Conservation (phyloP, 1,140 invertebrate species). For the Thrips palmi region DNA sequence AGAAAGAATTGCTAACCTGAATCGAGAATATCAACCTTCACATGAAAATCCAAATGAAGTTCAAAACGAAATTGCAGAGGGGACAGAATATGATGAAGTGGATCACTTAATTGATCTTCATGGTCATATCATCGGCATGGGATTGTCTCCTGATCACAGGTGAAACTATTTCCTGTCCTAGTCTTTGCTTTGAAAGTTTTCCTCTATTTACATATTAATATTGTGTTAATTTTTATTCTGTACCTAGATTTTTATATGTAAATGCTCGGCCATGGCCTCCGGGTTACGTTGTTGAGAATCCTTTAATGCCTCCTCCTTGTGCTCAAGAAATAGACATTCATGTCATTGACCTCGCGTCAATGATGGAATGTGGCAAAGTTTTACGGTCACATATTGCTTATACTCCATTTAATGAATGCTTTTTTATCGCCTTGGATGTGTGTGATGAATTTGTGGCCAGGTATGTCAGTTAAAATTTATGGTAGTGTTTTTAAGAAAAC, state of each 20-base stretch:
- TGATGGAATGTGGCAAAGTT: constrained; percentile 67
- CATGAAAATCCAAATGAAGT: no score
- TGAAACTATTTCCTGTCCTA: constrained; percentile 18
- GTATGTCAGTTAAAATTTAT: constrained; percentile 24
- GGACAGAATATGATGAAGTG: constrained; percentile 46
- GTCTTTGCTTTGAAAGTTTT: neutral
- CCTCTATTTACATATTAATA: neutral
- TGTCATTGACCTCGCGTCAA: constrained; percentile 63
- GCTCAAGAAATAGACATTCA: constrained; percentile 85
- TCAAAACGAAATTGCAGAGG: no score
- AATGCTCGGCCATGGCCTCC: constrained; percentile 74
- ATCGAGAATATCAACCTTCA: no score
- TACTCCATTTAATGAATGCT: constrained; percentile 74
- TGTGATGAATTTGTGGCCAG: constrained; percentile 72
- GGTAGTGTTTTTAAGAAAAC: constrained; percentile 1
- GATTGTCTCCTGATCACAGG: constrained; percentile 70
- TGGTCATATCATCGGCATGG: constrained; percentile 81
- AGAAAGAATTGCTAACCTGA: constrained; percentile 44
- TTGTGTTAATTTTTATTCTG: constrained; percentile 16
- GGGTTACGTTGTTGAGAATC: constrained; percentile 57
- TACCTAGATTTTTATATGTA: constrained; percentile 73
- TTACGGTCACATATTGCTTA: constrained; percentile 69
- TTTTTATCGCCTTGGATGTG: constrained; percentile 78
- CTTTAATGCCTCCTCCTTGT: constrained; percentile 65
- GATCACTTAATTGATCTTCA: constrained; percentile 74